phyloP scores from a whole-genome alignment of 2,888 invertebrate genomes.

The Hydraecia micacea region DNA sequence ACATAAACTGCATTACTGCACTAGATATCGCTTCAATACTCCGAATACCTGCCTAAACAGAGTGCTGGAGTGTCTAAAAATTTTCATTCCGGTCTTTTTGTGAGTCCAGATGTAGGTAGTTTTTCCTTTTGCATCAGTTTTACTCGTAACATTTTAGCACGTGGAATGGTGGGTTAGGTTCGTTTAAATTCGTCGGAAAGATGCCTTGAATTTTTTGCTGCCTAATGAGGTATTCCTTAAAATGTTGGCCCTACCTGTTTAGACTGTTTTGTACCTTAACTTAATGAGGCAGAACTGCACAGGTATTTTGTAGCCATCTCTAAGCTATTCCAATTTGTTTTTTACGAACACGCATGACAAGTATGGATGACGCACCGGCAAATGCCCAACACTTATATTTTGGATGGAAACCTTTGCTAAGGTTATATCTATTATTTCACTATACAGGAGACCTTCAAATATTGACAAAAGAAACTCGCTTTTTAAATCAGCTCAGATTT shows the following conservation, averaged over 20 bases:
- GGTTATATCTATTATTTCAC: too few relatives aligned
- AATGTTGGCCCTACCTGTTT: not conserved
- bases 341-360: too few relatives aligned
- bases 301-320: not conserved
- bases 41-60: constrained; percentile 41
- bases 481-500: too few relatives aligned
- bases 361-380: not conserved
- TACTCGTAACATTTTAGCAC: constrained; percentile 21
- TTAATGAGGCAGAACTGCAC: not conserved
- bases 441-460: too few relatives aligned
- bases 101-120: constrained; percentile 5
- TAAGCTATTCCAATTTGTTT: not conserved
- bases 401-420: not conserved
- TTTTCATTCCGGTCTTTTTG: constrained; percentile 27
- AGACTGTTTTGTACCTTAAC: not conserved
- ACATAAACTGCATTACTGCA: constrained; percentile 53
- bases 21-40: constrained; percentile 41
- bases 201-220: constrained; percentile 8
- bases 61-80: constrained; percentile 36
- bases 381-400: not conserved
- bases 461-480: not conserved
- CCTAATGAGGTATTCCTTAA: not conserved
- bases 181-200: constrained; percentile 24
- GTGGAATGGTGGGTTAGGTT: constrained; percentile 27
- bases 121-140: constrained; percentile 29